These are phyloP conservation scores for Pogoniulus pusillus DNA, from an alignment of 2,797 vertebrate species.

Conservation along the genomic window DNA sequence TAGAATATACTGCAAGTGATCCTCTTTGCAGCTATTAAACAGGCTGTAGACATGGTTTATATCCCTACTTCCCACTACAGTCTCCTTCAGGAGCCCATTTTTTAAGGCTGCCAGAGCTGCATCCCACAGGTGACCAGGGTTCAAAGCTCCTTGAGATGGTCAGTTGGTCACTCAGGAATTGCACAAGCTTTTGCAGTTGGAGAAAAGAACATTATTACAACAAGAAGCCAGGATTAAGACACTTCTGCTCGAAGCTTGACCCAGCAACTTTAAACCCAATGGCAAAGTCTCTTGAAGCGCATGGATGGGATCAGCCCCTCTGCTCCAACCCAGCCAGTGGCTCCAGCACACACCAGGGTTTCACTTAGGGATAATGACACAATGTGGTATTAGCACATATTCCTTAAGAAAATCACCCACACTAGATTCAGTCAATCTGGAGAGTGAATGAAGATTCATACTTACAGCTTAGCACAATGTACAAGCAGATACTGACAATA, in stretches of 20 bases:
- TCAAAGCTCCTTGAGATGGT: neutral
- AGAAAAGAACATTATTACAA: neutral
- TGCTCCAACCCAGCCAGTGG: neutral
- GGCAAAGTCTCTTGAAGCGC: neutral
- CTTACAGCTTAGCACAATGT: no score
- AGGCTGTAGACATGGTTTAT: neutral
- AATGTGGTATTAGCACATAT: fast-evolving
- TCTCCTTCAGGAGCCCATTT: neutral
- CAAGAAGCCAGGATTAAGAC: neutral
- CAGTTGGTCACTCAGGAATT: neutral
- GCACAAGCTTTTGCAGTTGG: neutral
- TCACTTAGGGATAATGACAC: neutral
- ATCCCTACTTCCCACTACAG: neutral
- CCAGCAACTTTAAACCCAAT: neutral
- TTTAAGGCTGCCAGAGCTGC: neutral
- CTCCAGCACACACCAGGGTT: neutral
- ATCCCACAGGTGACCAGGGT: neutral
- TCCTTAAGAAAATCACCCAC: no score
- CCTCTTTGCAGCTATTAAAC: neutral
- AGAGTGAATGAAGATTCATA: no score
- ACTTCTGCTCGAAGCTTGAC: neutral
- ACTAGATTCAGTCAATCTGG: no score
- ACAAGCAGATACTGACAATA: no score
- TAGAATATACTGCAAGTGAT: neutral
- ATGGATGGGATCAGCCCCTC: neutral